Conservation (phyloP, 2,113 vertebrate species). For the Rattus norvegicus region DNA sequence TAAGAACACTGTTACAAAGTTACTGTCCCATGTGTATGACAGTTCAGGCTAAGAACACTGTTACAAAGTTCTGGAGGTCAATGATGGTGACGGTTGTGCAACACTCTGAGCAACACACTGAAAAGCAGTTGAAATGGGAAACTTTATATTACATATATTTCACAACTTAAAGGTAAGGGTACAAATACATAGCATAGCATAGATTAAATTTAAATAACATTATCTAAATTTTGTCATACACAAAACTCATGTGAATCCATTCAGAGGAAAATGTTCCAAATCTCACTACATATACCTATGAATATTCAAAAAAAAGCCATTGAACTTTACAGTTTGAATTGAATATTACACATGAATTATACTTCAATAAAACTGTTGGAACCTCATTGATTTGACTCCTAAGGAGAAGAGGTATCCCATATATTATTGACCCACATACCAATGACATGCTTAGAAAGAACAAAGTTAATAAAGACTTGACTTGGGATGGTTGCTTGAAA, state of each 20-base stretch:
- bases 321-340: constrained; percentile 24
- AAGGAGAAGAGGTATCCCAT: neutral
- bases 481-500: neutral
- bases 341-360: neutral
- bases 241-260: neutral
- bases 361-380: constrained; percentile 16
- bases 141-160: constrained; percentile 3
- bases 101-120: constrained; percentile 20
- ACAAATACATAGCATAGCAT: neutral
- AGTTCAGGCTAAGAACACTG: neutral
- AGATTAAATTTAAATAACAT: constrained; percentile 44
- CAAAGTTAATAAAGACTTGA: neutral
- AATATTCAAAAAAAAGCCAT: neutral
- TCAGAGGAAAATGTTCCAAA: constrained; percentile 33
- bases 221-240: constrained; percentile 17
- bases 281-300: neutral
- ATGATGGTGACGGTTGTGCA: neutral
- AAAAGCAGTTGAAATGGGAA: constrained; percentile 26
- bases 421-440: constrained; percentile 31
- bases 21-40: neutral
- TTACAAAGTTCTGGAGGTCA: neutral
- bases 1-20: neutral
- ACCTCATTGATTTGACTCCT: constrained; percentile 27
- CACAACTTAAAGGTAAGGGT: neutral
- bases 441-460: neutral